Evolutionary conservation across 2,888 invertebrate species (phyloP), one percentile per base, ranked within the genome.

Genomic region (Pollenia labialis): DNA sequence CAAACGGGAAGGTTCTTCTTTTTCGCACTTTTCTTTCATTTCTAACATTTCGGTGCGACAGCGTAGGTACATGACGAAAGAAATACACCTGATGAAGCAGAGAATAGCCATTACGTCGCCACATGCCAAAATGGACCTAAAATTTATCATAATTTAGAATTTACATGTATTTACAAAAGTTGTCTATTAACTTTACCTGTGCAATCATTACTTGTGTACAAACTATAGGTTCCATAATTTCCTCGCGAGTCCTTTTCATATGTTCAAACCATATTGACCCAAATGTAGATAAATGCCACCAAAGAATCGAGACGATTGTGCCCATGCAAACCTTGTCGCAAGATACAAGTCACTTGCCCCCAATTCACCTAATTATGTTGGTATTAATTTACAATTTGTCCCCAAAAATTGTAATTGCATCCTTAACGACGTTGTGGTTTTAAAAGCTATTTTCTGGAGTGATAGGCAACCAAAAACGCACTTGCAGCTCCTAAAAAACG

Each of bases 101-200:
- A 0, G 99, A 98, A 94, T 98, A 99, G 1, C 99, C 99, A 93
- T 99, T 99, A 87, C 99, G 95, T 7, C 99, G 95, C 99, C 99
- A 99, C 98, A 99, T 98, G 75, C 98, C 98, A 0, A 99, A 97
- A 93, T 98, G 97, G 14, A 98, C 97, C 89, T 89, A 18, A 60
- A 69, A 60, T 11, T 54, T 54, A 54, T 8, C 11, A 54, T 23
- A 54, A 54, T 16, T 16, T 12, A 1, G n/a, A 8, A 50, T 14
- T 50, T 8, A 50, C 12, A 50, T 50, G 4, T 10, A 14, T 50
- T 1, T 6, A 50, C 12, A 50, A 12, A 4, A 50, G 1, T 11
- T 11, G 46, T 46, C 9, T 46, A 1, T 46, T 46, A 12, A 46
- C 46, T 4, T 46, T 46, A 92, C 92, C 92, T 98, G 97, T 0